A percentile compares a stretch with the other conserved stretches of the same genome.
These are phyloP conservation scores for Alca torda DNA, from an alignment of 2,797 vertebrate species.

Conservation along the genomic window DNA sequence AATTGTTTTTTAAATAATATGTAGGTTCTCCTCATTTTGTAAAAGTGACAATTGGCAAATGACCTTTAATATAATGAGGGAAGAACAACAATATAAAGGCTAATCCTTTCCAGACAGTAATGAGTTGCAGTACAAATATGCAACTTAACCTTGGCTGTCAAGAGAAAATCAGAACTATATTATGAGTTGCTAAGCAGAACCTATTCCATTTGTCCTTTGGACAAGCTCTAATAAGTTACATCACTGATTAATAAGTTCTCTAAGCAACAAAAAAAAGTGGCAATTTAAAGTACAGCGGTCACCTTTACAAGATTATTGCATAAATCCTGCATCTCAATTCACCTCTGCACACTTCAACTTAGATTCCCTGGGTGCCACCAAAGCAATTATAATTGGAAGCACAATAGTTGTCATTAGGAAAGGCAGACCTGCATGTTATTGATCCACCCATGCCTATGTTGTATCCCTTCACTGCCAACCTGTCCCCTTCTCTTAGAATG, in stretches of 20 bases:
- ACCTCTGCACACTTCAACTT: not conserved
- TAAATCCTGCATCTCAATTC: not conserved
- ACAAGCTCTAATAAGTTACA: not conserved
- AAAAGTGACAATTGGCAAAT: not conserved
- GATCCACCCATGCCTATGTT: slow-evolving; percentile 13
- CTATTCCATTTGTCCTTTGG: not conserved
- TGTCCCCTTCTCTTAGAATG: not conserved
- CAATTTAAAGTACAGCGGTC: not conserved
- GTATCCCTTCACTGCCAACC: not conserved
- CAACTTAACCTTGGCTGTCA: not conserved
- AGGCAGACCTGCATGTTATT: slow-evolving; percentile 23
- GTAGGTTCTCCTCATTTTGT: not conserved
- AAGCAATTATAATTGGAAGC: slow-evolving; percentile 11
- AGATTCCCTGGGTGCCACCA: not conserved
- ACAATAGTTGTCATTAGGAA: not conserved
- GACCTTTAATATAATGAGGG: not conserved
- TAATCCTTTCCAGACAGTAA: not conserved
- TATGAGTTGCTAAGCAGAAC: not conserved
- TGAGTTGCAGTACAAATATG: not conserved
- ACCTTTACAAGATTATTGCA: not conserved
- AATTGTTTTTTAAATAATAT: not conserved
- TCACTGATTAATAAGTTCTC: not conserved
- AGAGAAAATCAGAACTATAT: not conserved
- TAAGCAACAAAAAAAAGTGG: not conserved
- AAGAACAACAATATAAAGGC: not conserved